Base-by-base conservation (phyloP, 2,888 invertebrate genomes). In the Chaitophorus viminalis region DNA sequence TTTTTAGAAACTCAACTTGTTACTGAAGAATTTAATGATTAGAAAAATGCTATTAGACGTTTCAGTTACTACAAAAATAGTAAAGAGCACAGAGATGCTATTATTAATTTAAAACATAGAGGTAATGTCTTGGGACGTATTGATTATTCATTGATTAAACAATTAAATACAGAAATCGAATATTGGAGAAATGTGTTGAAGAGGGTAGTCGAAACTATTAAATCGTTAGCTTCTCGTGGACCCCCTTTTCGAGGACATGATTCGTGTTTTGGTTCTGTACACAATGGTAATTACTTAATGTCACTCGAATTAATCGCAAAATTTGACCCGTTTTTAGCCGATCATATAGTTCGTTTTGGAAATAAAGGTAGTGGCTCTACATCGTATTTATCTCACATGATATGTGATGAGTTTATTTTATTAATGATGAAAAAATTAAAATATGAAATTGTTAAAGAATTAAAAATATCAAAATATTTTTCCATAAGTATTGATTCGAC, bases 191-290 rank as follows among this genome's bases (percentile, higher is more conserved):
- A 90, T 89, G 89, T 90, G 21, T 65, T 65, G 25, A 21, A 8
- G 8, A 65, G 65, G 78, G 89, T 91, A 82, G 89, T 90, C 54
- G 87, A 89, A 29, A 90, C 89, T 25, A 89, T 90, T 36, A 90
- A 90, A 86, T 89, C 89, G 81, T 89, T 90, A 72, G 89, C 89
- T 31, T 83, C 88, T 31, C 90, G 90, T 25, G 90, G 90, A 31
- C 88, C 91, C 25, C 88, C 90, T 29, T 90, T 91, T 82, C 85
- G 90, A 89, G 90, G 90, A 65, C 21, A 25, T 65, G 25, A 65
- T 65, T 21, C 21, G 9, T 25, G 25, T n/a, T 65, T 65, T 65
- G n/a, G n/a, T 8, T 25, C 21, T 25, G 8, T 25, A 39, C 3
- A 39, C 39, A 39, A 39, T 39, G 39, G 39, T 39, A 39, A 39